Conservation (phyloP, 1,140 invertebrate species). For the Ips typographus region DNA sequence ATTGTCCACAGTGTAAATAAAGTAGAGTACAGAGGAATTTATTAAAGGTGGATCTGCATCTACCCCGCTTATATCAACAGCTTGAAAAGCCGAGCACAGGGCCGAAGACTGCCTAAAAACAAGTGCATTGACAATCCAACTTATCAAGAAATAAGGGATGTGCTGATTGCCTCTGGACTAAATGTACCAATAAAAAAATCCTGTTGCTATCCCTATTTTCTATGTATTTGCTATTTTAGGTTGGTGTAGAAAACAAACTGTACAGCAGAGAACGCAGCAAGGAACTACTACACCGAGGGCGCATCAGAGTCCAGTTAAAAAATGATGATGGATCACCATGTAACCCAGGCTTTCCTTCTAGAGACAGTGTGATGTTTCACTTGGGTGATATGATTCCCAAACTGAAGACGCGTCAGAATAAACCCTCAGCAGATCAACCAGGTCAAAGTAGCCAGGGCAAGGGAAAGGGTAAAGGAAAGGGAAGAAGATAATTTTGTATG, state of each 20-base stretch:
- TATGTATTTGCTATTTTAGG: conserved; percentile 5
- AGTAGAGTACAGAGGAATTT: not conserved
- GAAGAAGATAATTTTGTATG: conserved; percentile 36
- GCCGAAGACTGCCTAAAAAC: conserved; percentile 79
- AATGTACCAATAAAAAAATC: conserved; percentile 52
- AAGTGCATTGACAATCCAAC: conserved; percentile 94
- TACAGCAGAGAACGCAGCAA: conserved; percentile 91
- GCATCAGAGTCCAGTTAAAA: conserved; percentile 89
- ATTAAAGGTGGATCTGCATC: conserved; percentile 89
- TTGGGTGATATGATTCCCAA: conserved; percentile 88
- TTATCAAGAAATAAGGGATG: conserved; percentile 90
- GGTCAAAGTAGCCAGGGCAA: conserved; percentile 33
- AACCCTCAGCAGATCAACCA: conserved; percentile 41
- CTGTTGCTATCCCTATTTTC: not conserved
- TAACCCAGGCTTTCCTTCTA: conserved; percentile 72
- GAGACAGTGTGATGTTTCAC: conserved; percentile 76
- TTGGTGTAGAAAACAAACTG: conserved; percentile 92
- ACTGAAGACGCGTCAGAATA: conserved; percentile 73
- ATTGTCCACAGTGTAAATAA: not conserved
- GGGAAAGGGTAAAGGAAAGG: conserved; percentile 49
- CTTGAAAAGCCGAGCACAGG: conserved; percentile 86
- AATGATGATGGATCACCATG: conserved; percentile 85
- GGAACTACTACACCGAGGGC: conserved; percentile 78
- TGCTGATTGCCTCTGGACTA: conserved; percentile 78
- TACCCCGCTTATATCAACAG: conserved; percentile 96